Evolutionary conservation across 2,888 invertebrate genomes (phyloP).

Genomic region (Drosophila fulvimacula): DNA sequence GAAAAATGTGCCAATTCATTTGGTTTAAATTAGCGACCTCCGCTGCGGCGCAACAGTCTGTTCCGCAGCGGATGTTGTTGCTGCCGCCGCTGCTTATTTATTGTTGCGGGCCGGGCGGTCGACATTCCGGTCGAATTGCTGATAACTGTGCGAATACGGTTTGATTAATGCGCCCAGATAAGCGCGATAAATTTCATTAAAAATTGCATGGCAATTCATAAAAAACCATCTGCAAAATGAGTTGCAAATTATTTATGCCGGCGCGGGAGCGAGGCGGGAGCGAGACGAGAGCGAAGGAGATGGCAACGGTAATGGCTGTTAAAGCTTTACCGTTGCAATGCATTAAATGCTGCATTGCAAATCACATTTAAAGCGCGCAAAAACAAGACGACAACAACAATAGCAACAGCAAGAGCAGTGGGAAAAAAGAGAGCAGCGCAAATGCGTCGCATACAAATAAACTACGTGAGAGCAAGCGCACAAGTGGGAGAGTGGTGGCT

Average conservation of each 20-base stretch:
- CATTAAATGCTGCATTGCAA: slow-evolving; percentile 61
- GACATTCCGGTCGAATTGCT: slow-evolving; percentile 17
- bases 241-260: slow-evolving; percentile 80
- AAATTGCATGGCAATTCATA: slow-evolving; percentile 81
- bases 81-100: slow-evolving; percentile 47
- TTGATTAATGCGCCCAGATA: slow-evolving; percentile 83
- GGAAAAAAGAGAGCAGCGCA: slow-evolving; percentile 22
- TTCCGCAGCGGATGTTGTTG: slow-evolving; percentile 53
- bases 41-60: slow-evolving; percentile 74
- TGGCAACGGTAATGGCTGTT: background rate
- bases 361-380: slow-evolving; percentile 65
- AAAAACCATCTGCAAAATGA: slow-evolving; percentile 80
- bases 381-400: slow-evolving; percentile 23
- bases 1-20: slow-evolving; percentile 84
- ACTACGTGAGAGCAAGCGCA: slow-evolving; percentile 31
- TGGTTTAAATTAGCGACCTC: slow-evolving; percentile 84
- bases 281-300: background rate
- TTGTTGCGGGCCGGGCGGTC: slow-evolving; percentile 51
- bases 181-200: slow-evolving; percentile 82
- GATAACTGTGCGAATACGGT: slow-evolving; percentile 61
- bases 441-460: slow-evolving; percentile 37
- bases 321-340: slow-evolving; percentile 33
- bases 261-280: slow-evolving; percentile 1
- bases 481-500: slow-evolving; percentile 22
- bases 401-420: slow-evolving; percentile 25